Conservation (phyloP, 30 jellyfish, hydroid and myxozoan genomes). For the Turritopsis rubra region DNA sequence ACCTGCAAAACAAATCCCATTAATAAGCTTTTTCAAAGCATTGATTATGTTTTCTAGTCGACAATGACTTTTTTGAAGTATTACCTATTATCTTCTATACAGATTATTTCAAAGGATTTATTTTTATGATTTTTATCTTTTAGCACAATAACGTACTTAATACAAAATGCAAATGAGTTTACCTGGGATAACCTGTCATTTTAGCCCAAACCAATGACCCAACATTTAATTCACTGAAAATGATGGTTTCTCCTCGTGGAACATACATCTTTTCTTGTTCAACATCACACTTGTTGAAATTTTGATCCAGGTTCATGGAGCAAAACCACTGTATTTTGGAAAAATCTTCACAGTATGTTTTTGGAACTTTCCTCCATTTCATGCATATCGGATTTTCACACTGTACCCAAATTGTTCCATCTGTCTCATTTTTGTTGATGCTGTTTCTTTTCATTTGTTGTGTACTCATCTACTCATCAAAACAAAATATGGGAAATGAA, state of each 20-base stretch:
- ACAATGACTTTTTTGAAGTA: no score
- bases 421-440: slow-evolving; percentile 13
- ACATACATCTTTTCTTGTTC: slow-evolving; percentile 46
- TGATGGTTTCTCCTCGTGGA: slow-evolving; percentile 48
- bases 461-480: neutral
- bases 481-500: no score
- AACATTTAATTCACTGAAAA: slow-evolving; percentile 54
- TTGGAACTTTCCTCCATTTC: slow-evolving; percentile 76
- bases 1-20: neutral
- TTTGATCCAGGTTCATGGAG: slow-evolving; percentile 54
- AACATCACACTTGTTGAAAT: slow-evolving; percentile 32
- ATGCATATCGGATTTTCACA: slow-evolving; percentile 65
- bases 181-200: slow-evolving; percentile 80
- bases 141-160: no score
- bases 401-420: slow-evolving; percentile 57
- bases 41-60: no score
- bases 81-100: no score
- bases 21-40: neutral
- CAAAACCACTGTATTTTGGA: slow-evolving; percentile 50
- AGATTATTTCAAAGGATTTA: no score
- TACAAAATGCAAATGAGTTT: no score
- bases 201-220: slow-evolving; percentile 81
- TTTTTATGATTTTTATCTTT: no score
- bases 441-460: neutral
- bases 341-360: slow-evolving; percentile 1